Evolutionary conservation across 2,888 invertebrate genomes (phyloP).

Genomic region (Troglohyphantes excavatus): DNA sequence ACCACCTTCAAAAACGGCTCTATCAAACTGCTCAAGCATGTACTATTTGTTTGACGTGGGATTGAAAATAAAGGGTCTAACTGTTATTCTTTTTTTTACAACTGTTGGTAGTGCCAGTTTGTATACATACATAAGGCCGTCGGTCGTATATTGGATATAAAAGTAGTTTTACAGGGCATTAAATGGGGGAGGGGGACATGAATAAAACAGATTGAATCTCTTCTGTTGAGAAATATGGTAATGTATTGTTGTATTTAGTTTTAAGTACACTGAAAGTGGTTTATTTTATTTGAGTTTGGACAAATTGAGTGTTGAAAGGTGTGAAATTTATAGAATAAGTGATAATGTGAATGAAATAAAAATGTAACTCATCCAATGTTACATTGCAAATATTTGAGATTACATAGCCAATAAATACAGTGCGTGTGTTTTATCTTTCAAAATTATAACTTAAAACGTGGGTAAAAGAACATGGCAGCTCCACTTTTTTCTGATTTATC

Average conservation of each 20-base stretch:
- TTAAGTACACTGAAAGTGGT: constrained; percentile 42
- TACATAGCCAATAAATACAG: too few species aligned
- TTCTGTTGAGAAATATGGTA: constrained; percentile 55
- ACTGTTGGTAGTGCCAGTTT: constrained; percentile 63
- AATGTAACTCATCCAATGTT: too few species aligned
- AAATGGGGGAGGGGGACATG: constrained; percentile 37
- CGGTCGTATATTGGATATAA: constrained; percentile 49
- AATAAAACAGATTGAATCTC: constrained; percentile 66
- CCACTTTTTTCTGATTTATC: too few species aligned
- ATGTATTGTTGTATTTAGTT: constrained; percentile 62
- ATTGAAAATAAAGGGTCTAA: constrained; percentile 72
- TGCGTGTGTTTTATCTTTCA: too few species aligned
- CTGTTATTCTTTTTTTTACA: constrained; percentile 73
- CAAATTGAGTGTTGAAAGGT: constrained; percentile 38
- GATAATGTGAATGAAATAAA: too few species aligned
- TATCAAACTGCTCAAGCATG: constrained; percentile 74
- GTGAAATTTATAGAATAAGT: constrained; percentile 24
- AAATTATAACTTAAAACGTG: too few species aligned
- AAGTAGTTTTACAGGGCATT: constrained; percentile 71
- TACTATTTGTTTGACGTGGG: constrained; percentile 38
- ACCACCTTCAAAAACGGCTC: constrained; percentile 64
- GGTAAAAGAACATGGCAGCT: too few species aligned
- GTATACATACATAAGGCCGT: constrained; percentile 63
- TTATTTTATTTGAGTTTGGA: constrained; percentile 26
- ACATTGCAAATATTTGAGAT: too few species aligned